Percentiles rank a stretch among this genome's conserved stretches.
Evolutionary conservation across 2,888 invertebrate species (phyloP).

Genomic region (Lepidochrysops patricia): DNA sequence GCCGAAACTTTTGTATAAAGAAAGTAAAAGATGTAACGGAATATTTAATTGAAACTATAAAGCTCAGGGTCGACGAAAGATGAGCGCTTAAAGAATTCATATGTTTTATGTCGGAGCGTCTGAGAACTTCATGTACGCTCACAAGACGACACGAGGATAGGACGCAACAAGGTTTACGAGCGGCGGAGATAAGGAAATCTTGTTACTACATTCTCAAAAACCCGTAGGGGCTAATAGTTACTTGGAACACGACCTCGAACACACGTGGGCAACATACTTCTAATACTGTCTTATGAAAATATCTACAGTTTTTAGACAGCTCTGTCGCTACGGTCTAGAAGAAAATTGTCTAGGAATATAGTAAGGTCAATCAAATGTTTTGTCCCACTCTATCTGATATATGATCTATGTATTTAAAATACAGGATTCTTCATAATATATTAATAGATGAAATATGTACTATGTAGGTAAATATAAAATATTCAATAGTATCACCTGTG

Average conservation of each 20-base stretch:
- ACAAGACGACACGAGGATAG: neutral
- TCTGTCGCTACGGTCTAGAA: too few species aligned
- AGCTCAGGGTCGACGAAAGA: neutral
- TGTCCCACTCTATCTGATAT: too few species aligned
- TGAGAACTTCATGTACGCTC: neutral
- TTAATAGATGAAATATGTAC: neutral
- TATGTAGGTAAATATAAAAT: neutral
- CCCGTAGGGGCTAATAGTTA: too few species aligned
- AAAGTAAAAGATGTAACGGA: neutral
- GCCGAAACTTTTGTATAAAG: neutral
- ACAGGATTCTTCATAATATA: too few species aligned
- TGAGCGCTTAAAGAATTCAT: neutral
- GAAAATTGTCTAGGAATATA: too few species aligned
- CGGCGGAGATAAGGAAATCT: neutral
- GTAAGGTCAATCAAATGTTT: too few species aligned
- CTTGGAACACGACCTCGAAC: too few species aligned
- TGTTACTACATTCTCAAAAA: neutral
- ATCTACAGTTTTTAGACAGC: too few species aligned
- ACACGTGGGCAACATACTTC: too few species aligned
- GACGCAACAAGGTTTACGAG: slow-evolving; percentile 1
- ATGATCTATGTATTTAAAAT: too few species aligned
- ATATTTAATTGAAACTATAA: neutral
- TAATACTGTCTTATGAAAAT: too few species aligned
- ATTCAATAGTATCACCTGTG: neutral
- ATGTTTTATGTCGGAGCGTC: neutral